A percentile compares a stretch with the other conserved stretches of the same genome.
Evolutionary conservation across 2,113 vertebrate species (phyloP).

Genomic region (Anoplopoma fimbria): DNA sequence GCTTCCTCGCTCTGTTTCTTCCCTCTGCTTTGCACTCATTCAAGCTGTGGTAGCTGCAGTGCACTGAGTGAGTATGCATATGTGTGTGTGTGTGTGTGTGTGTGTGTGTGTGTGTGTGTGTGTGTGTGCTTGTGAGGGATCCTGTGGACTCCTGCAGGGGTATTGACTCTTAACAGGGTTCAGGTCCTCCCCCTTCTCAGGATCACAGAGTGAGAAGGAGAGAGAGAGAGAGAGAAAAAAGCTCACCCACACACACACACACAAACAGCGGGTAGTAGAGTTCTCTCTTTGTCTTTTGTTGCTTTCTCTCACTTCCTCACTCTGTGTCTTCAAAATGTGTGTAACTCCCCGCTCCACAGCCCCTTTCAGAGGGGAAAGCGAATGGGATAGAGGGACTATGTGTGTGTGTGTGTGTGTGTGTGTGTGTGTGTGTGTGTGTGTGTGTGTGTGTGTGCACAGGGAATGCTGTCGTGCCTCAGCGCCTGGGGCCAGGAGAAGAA

Average conservation of each 20-base stretch:
- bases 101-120: conserved; percentile 46
- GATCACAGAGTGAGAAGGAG: conserved; percentile 40
- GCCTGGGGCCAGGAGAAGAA: conserved; percentile 67
- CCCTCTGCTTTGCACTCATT: conserved; percentile 64
- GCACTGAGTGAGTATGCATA: conserved; percentile 55
- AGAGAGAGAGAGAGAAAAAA: conserved; percentile 31
- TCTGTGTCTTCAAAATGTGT: conserved; percentile 55
- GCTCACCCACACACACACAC: conserved; percentile 33
- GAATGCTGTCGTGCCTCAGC: conserved; percentile 74
- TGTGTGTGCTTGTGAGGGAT: conserved; percentile 53
- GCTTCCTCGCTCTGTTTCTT: conserved; percentile 62
- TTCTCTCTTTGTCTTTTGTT: conserved; percentile 54
- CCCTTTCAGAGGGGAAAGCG: conserved; percentile 21
- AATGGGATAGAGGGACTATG: conserved; percentile 16
- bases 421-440: conserved; percentile 11
- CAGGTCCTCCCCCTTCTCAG: conserved; percentile 73
- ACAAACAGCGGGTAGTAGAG: conserved; percentile 56
- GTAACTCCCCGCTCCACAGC: conserved; percentile 44
- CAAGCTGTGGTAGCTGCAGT: conserved; percentile 65
- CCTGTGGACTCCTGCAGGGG: conserved; percentile 76
- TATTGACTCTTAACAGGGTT: conserved; percentile 74
- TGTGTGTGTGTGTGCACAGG: conserved; percentile 37
- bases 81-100: conserved; percentile 36
- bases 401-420: conserved; percentile 12
- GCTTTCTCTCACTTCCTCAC: conserved; percentile 62